Base-by-base conservation (phyloP, 1,140 invertebrate species). In the Drosophila miranda region DNA sequence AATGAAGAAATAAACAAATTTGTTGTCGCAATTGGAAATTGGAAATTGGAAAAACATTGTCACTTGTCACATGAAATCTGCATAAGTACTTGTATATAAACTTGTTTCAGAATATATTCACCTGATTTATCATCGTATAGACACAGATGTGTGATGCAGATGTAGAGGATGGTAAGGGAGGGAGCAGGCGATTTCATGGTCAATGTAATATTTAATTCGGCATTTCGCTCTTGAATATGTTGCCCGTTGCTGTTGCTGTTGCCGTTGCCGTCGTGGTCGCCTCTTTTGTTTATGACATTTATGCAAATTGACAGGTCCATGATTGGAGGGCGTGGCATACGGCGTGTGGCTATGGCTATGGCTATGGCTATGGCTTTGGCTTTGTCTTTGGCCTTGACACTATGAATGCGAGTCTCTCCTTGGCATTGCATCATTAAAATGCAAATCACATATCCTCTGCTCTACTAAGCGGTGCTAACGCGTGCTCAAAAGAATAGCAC, bases 371-470 rank as follows among this genome's bases (percentile, higher is more conserved):
- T 30, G 28, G 28, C 23, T 16, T 6, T 19, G 8, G 14, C 26
- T 3, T 43, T 13, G 14, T 11, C 45, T 28, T 67, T 67, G 42
- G 3, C 38, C 46, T 67, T 67, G 30, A 30, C 48, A 30, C 48
- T 21, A 13, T 3, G 6, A 19, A 11, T 38, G 52, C 44, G 16
- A n/a, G 16, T 30, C 28, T 45, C 11, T 34, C 64, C 50, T 42
- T 56, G 58, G 52, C 58, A 46, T 57, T 77, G 67, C 62, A 62
- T 69, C 78, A 78, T 78, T 82, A 64, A 78, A 74, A 81, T 81
- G 79, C 74, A 83, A 81, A 82, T 78, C 51, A 13, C 74, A 78
- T 58, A 19, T 50, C 56, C 52, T n/a, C 51, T 21, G 1, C 48
- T 52, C 45, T 43, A 30, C 44, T 70, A 69, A 61, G 49, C 53